These are phyloP conservation scores for Mus caroli DNA, from an alignment of 2,797 vertebrate genomes.

Conservation along the genomic window DNA sequence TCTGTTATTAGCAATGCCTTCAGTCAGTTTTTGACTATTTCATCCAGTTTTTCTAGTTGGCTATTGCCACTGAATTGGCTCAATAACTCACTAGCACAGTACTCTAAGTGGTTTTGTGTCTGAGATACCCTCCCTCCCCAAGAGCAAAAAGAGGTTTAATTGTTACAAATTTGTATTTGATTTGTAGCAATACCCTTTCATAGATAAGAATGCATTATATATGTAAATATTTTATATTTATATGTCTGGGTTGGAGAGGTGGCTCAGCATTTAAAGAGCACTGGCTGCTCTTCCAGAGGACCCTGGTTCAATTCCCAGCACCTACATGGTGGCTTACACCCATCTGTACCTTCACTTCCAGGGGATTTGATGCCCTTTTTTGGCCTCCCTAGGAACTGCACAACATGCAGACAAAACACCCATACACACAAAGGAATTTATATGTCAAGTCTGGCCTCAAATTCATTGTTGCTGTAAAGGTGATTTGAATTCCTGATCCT, in stretches of 20 bases:
- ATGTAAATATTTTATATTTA: not conserved
- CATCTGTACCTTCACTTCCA: not conserved
- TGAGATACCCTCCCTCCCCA: not conserved
- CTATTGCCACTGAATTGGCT: not conserved
- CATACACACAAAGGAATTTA: not conserved
- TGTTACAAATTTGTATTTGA: slow-evolving; percentile 46
- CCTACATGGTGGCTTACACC: not conserved
- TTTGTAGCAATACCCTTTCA: slow-evolving; percentile 7
- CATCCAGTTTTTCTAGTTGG: not conserved
- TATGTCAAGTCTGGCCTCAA: not conserved
- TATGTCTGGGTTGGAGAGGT: not conserved
- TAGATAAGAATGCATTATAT: not conserved
- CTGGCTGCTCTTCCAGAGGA: not conserved
- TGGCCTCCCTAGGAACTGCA: not conserved
- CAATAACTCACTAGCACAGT: not conserved
- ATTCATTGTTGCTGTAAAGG: not conserved
- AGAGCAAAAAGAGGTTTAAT: not conserved
- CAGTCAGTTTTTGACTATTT: not conserved
- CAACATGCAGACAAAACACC: not conserved
- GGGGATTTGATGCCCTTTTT: not conserved
- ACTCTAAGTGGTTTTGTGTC: not conserved
- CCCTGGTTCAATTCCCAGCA: not conserved
- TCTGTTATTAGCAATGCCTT: not conserved
- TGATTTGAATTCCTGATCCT: not conserved
- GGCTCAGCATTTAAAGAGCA: not conserved